Evolutionary conservation across 2,113 vertebrate species (phyloP).

Genomic region (Leiothrix lutea): DNA sequence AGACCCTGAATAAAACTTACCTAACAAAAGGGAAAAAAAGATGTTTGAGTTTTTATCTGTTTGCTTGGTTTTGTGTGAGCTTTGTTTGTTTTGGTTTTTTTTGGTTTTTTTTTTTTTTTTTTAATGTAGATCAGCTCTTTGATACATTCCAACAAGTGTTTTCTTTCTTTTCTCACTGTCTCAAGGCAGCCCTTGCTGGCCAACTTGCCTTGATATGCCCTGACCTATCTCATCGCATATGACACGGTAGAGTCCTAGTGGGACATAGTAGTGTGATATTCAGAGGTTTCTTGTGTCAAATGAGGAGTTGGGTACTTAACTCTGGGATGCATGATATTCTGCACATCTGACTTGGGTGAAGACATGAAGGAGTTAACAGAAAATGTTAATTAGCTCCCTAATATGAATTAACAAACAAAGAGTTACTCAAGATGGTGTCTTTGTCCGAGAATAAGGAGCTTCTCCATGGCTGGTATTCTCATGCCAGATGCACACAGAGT

Average conservation of each 20-base stretch:
- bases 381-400: not conserved
- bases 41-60: not conserved
- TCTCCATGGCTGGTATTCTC: not conserved
- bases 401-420: not conserved
- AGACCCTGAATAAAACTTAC: not conserved
- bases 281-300: not conserved
- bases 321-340: not conserved
- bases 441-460: not conserved
- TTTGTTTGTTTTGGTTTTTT: not conserved
- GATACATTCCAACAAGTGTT: not conserved
- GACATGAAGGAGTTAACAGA: not conserved
- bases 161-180: not conserved
- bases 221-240: not conserved
- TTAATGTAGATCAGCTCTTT: not conserved
- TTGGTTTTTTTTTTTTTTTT: not conserved
- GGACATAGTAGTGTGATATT: not conserved
- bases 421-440: not conserved
- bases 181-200: not conserved
- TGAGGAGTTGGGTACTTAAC: not conserved
- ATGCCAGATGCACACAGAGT: not conserved
- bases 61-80: not conserved
- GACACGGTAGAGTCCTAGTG: not conserved
- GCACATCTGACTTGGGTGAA: not conserved
- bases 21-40: not conserved
- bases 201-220: not conserved